Evolutionary conservation across 1,140 invertebrate genomes (phyloP), one percentile per base, ranked within the genome.

Genomic region (Sycobia sp.): DNA sequence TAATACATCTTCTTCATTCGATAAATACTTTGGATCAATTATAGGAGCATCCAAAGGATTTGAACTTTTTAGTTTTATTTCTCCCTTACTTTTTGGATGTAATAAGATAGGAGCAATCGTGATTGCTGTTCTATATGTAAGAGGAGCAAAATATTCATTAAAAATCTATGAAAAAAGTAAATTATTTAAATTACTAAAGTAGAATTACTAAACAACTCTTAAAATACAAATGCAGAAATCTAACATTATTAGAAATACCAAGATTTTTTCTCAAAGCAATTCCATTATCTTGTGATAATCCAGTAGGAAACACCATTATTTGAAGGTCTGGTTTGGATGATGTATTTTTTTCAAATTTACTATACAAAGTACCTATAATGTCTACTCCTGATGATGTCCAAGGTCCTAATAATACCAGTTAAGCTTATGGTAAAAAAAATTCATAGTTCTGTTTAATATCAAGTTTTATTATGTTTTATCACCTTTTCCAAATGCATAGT

Each of bases 11-110:
- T 87, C 73, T 46, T 75, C 70, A 67, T 89, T 71, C 1, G 80
- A 77, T 59, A 93, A 85, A 80, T 92, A 93, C 61, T 89, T 89
- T 36, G 93, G 91, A 82, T 95, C 82, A 67, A 96, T 90, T 25
- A 88, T 56, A 2, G 91, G 92, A 63, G 84, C 73, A 49, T 85
- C 80, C 14, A 76, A 71, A 3, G 89, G 88, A 80, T 94, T 80
- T 8, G 70, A 83, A 68, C 83, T 87, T 38, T 73, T 74, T 25
- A 94, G 82, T 68, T 78, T 82, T 2, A 95, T 76, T 59, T 79
- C 77, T 27, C 93, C 93, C 53, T 67, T 80, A 71, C 91, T 93
- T 78, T 89, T 88, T 2, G 92, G 90, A 75, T 92, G 89, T 66
- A 93, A 78, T 61, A 91, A 72, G 53, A 89, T 77, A n/a, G 88